Evolutionary conservation across 2,797 vertebrate species (phyloP).

Genomic region (Falco cherrug): DNA sequence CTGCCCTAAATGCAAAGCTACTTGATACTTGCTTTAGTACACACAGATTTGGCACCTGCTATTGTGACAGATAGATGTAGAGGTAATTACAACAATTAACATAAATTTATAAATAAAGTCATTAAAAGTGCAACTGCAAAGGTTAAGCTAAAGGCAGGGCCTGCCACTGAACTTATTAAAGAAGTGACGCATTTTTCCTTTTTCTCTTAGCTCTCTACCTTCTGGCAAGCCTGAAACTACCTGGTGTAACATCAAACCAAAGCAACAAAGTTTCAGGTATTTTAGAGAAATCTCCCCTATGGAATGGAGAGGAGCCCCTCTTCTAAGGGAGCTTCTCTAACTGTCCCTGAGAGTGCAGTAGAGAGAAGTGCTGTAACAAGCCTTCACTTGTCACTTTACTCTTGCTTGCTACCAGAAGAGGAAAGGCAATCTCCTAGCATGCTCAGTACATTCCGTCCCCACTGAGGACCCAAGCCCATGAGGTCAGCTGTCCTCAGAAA

Average conservation of each 20-base stretch:
- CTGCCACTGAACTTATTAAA: not conserved
- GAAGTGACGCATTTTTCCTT: not conserved
- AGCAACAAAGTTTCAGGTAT: not conserved
- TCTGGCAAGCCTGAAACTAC: not conserved
- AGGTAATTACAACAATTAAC: not conserved
- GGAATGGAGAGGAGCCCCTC: not conserved
- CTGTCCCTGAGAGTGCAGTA: not conserved
- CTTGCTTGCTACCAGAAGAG: not conserved
- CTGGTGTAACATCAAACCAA: not conserved
- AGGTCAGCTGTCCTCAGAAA: not conserved
- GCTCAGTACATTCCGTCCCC: not conserved
- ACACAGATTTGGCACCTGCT: not conserved
- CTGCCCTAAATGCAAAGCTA: not conserved
- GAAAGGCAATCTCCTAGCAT: not conserved
- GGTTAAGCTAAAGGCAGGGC: not conserved
- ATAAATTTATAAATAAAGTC: not conserved
- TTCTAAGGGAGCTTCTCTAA: not conserved
- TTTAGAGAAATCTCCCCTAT: not conserved
- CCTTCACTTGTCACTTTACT: not conserved
- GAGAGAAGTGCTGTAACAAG: not conserved
- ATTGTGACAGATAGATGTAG: not conserved
- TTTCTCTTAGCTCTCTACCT: not conserved
- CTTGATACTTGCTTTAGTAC: slow-evolving; percentile 3
- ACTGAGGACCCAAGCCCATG: not conserved
- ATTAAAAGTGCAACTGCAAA: not conserved